These are phyloP conservation scores for Pygoscelis adeliae DNA, from an alignment of 2,113 vertebrate genomes.

Conservation along the genomic window DNA sequence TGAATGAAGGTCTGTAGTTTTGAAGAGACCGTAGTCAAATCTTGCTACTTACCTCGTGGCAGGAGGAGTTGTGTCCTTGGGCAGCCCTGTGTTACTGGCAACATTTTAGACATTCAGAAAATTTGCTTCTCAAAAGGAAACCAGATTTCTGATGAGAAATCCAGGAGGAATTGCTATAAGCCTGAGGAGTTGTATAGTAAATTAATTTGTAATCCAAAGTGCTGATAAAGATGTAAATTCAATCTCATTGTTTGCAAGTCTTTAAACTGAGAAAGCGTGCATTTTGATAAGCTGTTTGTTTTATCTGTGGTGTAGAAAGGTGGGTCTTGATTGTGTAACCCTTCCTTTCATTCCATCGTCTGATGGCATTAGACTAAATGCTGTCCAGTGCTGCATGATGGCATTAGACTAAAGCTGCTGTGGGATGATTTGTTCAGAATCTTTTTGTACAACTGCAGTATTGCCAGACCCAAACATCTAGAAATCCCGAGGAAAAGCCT, in stretches of 20 bases:
- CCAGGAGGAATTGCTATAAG: neutral
- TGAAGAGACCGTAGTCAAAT: neutral
- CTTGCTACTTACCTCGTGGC: neutral
- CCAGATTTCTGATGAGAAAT: neutral
- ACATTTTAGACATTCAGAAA: neutral
- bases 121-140: neutral
- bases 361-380: neutral
- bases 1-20: neutral
- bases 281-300: neutral
- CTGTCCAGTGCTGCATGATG: neutral
- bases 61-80: neutral
- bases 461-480: neutral
- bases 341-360: neutral
- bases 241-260: neutral
- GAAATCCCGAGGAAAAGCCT: neutral
- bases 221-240: neutral
- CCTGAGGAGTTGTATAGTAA: neutral
- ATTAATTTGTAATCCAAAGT: neutral
- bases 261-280: neutral
- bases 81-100: neutral
- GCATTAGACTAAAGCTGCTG: neutral
- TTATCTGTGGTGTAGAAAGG: neutral
- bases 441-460: neutral
- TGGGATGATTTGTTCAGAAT: neutral
- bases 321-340: neutral